Evolutionary conservation across 1,140 invertebrate species (phyloP).

Genomic region (Pomacea maculata): DNA sequence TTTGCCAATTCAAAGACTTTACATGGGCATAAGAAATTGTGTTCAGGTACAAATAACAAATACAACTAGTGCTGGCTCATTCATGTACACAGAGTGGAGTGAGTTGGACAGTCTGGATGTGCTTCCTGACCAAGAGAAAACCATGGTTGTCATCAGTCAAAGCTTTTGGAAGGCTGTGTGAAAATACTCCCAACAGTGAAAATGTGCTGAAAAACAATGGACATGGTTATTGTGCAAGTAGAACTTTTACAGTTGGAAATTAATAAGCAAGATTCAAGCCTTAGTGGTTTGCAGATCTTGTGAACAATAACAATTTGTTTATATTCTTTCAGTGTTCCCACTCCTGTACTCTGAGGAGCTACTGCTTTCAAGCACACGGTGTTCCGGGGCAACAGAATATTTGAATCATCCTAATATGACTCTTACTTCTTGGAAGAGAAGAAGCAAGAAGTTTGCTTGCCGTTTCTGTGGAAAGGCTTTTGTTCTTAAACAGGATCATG

Average conservation of each 20-base stretch:
- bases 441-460: constrained; percentile 16
- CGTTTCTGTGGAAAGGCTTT: constrained; percentile 16
- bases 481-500: constrained; percentile 28
- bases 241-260: too few relatives aligned
- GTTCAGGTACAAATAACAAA: background rate
- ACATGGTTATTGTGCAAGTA: too few relatives aligned
- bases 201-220: too few relatives aligned
- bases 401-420: constrained; percentile 2
- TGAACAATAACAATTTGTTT: background rate
- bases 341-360: background rate
- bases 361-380: background rate
- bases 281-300: background rate
- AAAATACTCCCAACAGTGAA: too few relatives aligned
- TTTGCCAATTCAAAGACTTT: constrained; percentile 4
- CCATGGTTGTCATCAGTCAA: too few relatives aligned
- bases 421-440: constrained; percentile 14
- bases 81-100: too few relatives aligned
- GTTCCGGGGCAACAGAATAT: background rate
- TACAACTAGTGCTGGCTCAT: too few relatives aligned
- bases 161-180: too few relatives aligned
- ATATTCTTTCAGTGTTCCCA: constrained; percentile 1
- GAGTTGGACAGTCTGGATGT: too few relatives aligned
- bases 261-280: too few relatives aligned
- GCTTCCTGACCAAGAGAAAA: too few relatives aligned
- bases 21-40: background rate